Conservation (phyloP, 2,797 vertebrate species). For the Psittacula derbiana region DNA sequence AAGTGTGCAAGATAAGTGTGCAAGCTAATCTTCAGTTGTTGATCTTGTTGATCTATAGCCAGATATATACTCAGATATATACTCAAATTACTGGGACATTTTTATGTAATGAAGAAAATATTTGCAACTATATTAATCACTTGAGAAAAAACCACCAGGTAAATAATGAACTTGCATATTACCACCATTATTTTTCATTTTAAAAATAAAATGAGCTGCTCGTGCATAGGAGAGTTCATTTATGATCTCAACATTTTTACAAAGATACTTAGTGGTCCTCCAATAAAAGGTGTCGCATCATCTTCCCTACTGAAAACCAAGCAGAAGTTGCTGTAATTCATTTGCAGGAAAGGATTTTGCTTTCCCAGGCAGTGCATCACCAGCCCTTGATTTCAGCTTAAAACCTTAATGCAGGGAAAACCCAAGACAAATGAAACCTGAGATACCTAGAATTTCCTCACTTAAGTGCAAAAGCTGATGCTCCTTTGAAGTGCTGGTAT, state of each 20-base stretch:
- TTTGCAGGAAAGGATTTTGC: neutral
- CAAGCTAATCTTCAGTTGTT: neutral
- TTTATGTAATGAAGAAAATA: neutral
- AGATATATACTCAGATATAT: neutral
- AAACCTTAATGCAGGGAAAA: neutral
- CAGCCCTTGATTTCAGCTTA: neutral
- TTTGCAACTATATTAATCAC: neutral
- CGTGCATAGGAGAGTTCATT: neutral
- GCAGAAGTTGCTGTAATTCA: neutral
- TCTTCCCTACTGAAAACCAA: neutral
- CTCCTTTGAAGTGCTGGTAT: neutral
- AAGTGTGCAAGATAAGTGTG: neutral
- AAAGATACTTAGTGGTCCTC: neutral
- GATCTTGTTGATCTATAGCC: neutral
- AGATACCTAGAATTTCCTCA: neutral
- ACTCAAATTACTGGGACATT: neutral
- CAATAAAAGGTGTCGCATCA: neutral
- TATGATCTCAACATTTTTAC: neutral
- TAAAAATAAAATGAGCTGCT: neutral
- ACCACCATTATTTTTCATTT: neutral
- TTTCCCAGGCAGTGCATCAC: neutral
- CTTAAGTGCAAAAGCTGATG: neutral
- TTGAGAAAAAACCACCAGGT: neutral
- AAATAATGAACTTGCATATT: constrained; percentile 17
- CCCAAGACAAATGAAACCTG: neutral